Evolutionary conservation across 2,113 vertebrate species (phyloP).

Genomic region (Haemorhous mexicanus): DNA sequence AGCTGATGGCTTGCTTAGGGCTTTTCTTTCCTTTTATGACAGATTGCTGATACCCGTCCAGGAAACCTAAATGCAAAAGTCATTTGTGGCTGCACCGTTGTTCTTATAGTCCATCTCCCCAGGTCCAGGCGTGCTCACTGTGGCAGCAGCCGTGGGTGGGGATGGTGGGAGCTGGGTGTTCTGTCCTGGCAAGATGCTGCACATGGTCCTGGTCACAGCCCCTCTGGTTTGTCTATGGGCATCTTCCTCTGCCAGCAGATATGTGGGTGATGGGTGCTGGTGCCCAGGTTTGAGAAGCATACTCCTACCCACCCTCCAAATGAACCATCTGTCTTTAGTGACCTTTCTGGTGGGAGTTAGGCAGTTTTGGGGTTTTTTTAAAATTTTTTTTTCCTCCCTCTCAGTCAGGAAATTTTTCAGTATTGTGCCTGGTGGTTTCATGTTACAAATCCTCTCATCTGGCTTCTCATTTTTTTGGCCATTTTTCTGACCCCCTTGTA

Average conservation of each 20-base stretch:
- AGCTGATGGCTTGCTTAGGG: neutral
- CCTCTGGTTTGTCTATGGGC: neutral
- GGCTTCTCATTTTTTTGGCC: neutral
- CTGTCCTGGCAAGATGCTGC: neutral
- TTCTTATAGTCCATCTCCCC: neutral
- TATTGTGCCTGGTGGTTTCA: neutral
- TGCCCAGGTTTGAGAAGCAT: neutral
- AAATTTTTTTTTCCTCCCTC: neutral
- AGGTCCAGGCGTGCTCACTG: fast-evolving
- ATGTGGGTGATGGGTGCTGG: neutral
- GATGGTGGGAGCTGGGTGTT: neutral
- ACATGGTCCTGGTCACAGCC: neutral
- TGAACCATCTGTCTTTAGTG: slow-evolving; percentile 17
- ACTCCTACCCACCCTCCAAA: neutral
- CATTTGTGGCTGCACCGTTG: neutral
- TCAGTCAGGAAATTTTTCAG: neutral
- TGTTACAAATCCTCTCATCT: neutral
- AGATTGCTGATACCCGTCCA: neutral
- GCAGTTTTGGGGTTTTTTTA: neutral
- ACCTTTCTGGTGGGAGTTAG: neutral
- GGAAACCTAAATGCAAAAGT: slow-evolving; percentile 7
- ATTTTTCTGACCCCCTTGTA: neutral
- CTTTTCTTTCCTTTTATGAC: slow-evolving; percentile 14
- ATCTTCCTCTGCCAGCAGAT: neutral
- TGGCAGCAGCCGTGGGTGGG: neutral